Base-by-base conservation (phyloP, 2,888 invertebrate genomes). In the Trissolcus brochymenae region DNA sequence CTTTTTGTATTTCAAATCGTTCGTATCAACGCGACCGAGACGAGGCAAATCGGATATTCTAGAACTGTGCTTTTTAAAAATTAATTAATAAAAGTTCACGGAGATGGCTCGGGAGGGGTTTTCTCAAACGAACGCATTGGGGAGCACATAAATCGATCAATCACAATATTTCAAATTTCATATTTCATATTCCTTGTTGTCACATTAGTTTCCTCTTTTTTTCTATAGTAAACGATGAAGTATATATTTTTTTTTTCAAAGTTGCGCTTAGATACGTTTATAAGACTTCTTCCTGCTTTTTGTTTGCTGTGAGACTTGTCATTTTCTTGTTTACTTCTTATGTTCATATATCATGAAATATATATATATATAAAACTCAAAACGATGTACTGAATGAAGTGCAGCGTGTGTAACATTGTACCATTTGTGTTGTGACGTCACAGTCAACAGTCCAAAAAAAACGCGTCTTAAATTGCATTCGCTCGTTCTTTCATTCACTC, bases 391-490 rank as follows among this genome's bases (percentile, higher is more conserved):
- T 80, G 72, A 57, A 81, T 82, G 80, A 79, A 67, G 78, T 84
- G 74, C 64, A 79, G 78, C 80, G 75, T 83, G 81, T 80, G 76
- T 82, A 79, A 78, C 76, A 79, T 78, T 80, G 57, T 75, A 79
- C 79, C 78, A 79, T 82, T 16, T 60, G 75, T 78, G 76, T 84
- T 85, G 82, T 83, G 81, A 81, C 80, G 83, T 84, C 83, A 81
- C 84, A 81, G 86, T 87, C 85, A 81, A 82, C 83, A 83, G 85
- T 87, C 86, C 83, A 80, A 79, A 70, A 80, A 51, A 35, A 79
- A 80, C 81, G 76, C 79, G 82, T 85, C 82, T 65, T 70, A 56
- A 71, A 83, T 80, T 73, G 13, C 65, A 70, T 50, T 64, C 65
- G 19, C 43, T 57, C 73, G 72, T 13, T 16, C n/a, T n/a, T 4